Evolutionary conservation across 2,113 vertebrate species (phyloP).

Genomic region (Cebidichthys violaceus): DNA sequence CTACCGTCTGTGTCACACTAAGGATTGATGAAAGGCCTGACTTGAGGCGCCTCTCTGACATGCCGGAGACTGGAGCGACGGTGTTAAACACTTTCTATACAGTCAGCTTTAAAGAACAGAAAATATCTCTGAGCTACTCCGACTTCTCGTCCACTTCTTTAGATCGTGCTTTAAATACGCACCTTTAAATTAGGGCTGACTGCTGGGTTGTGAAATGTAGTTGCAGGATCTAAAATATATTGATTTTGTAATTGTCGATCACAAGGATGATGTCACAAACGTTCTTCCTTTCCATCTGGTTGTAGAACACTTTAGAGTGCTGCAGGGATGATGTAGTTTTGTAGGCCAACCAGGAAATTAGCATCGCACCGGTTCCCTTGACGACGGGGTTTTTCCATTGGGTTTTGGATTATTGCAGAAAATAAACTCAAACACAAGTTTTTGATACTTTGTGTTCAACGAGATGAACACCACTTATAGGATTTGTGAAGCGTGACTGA

Average conservation of each 20-base stretch:
- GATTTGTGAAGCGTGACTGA: background rate
- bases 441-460: background rate
- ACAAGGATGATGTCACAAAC: background rate
- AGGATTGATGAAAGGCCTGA: slow-evolving; percentile 65
- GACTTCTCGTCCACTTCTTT: background rate
- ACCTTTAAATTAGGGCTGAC: background rate
- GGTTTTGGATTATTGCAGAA: background rate
- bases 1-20: slow-evolving; percentile 50
- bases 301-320: no score
- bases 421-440: background rate
- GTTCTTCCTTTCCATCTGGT: background rate
- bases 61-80: slow-evolving; percentile 38
- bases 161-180: background rate
- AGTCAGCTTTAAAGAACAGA: slow-evolving; percentile 2
- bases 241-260: background rate
- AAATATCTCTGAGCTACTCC: background rate
- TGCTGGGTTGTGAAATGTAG: background rate
- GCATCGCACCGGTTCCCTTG: no score
- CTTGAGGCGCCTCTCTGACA: slow-evolving; percentile 68
- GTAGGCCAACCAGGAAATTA: no score
- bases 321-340: no score
- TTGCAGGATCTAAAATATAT: background rate
- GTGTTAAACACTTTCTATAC: slow-evolving; percentile 53
- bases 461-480: background rate
- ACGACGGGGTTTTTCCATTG: no score